phyloP scores from a whole-genome alignment of 2,888 invertebrate genomes.

The Agapostemon virescens region DNA sequence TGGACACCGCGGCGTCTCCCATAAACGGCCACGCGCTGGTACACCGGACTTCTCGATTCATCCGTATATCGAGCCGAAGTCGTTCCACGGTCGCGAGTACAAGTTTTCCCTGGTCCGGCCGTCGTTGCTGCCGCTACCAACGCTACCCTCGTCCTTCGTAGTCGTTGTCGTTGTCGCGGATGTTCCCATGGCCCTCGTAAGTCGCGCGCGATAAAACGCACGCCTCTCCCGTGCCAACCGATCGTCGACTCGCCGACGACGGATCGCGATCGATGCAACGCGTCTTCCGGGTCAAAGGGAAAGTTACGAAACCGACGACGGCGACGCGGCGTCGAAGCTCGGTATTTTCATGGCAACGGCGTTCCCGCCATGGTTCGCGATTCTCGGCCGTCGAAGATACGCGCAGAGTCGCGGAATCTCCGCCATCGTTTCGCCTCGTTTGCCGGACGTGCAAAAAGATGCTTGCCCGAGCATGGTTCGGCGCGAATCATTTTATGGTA shows the following conservation, averaged over 20 bases:
- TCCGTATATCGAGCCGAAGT: slow-evolving; percentile 25
- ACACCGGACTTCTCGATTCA: slow-evolving; percentile 51
- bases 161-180: slow-evolving; percentile 20
- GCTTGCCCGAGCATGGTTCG: not conserved
- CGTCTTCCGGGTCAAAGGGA: not conserved
- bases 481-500: not conserved
- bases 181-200: slow-evolving; percentile 49
- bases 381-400: not conserved
- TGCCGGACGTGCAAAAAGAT: not conserved
- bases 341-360: not conserved
- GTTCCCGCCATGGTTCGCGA: not conserved
- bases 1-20: slow-evolving; percentile 66
- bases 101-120: slow-evolving; percentile 38
- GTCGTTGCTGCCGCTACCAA: not conserved
- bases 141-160: not conserved
- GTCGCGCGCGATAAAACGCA: slow-evolving; percentile 28
- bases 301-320: not conserved
- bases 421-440: not conserved
- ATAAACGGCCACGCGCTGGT: slow-evolving; percentile 73
- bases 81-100: slow-evolving; percentile 49
- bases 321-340: not conserved
- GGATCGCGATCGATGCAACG: not conserved
- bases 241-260: slow-evolving; percentile 18
- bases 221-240: not conserved
- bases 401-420: not conserved